Conservation (phyloP, 2,888 invertebrate genomes). For the Colletes collaris region DNA sequence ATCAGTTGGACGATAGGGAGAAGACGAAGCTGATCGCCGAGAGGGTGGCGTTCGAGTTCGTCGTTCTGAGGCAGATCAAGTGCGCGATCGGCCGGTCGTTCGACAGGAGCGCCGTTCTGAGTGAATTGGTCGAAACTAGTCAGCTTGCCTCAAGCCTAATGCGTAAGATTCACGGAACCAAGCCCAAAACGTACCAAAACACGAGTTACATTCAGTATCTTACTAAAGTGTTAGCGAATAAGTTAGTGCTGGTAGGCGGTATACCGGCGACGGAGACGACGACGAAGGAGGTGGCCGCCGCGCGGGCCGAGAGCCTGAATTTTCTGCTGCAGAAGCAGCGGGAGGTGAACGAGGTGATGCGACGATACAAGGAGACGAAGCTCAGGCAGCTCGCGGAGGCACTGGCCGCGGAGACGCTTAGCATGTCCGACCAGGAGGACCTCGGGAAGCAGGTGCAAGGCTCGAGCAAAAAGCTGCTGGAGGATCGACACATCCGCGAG, state of each 20-base stretch:
- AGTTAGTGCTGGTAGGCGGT: constrained; percentile 83
- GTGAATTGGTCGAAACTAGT: constrained; percentile 90
- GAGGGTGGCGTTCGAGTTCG: constrained; percentile 91
- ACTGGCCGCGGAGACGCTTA: constrained; percentile 88
- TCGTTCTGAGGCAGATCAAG: constrained; percentile 85
- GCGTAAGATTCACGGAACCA: constrained; percentile 83
- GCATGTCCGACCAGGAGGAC: constrained; percentile 80
- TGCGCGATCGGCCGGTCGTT: constrained; percentile 71
- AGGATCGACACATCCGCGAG: constrained; percentile 88
- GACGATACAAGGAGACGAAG: constrained; percentile 88
- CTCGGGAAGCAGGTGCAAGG: constrained; percentile 81
- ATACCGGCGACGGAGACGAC: constrained; percentile 70
- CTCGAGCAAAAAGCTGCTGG: constrained; percentile 83
- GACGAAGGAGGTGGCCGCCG: constrained; percentile 72
- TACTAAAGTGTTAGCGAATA: constrained; percentile 90
- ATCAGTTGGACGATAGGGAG: constrained; percentile 88
- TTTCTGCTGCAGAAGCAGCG: constrained; percentile 85
- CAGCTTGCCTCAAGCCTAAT: constrained; percentile 90
- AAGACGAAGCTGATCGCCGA: constrained; percentile 90
- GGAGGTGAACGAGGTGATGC: constrained; percentile 86
- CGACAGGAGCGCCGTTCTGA: constrained; percentile 74
- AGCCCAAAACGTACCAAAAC: constrained; percentile 81
- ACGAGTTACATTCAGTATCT: constrained; percentile 87
- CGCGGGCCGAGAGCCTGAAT: constrained; percentile 77
- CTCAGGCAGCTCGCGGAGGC: constrained; percentile 89